Percentiles rank a stretch among this genome's conserved stretches.
phyloP scores from a whole-genome alignment of 2,113 vertebrate species.

The Fregetta grallaria region DNA sequence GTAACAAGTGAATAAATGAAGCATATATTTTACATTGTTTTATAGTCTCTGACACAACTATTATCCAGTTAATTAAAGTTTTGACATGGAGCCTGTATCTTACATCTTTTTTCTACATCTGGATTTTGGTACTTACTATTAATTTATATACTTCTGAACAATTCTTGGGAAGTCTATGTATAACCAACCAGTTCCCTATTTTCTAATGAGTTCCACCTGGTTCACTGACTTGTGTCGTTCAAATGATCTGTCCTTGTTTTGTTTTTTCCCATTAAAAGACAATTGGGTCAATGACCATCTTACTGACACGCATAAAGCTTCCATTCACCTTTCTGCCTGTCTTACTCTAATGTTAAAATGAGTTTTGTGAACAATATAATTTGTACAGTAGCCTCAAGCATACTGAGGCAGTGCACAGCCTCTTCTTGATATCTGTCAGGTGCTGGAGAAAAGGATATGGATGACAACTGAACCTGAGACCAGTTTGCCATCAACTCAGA shows the following conservation, averaged over 20 bases:
- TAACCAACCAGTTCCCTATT: background rate
- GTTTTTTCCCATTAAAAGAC: background rate
- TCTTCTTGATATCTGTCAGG: background rate
- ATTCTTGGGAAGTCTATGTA: background rate
- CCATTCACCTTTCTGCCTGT: background rate
- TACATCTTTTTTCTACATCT: background rate
- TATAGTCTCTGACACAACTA: conserved; percentile 18
- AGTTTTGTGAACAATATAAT: background rate
- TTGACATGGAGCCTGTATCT: background rate
- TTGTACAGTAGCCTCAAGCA: background rate
- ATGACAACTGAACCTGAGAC: background rate
- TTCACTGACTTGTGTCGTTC: background rate
- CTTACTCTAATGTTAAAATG: background rate
- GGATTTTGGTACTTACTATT: background rate
- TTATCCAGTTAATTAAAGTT: background rate
- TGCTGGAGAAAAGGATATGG: background rate
- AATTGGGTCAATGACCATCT: background rate
- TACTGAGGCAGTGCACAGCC: background rate
- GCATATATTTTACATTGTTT: background rate
- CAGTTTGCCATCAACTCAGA: conserved; percentile 24
- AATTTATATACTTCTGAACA: background rate
- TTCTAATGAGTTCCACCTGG: background rate
- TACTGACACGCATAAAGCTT: background rate
- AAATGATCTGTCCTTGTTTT: background rate
- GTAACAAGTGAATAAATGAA: conserved; percentile 39